Evolutionary conservation across 2,113 vertebrate species (phyloP).

Genomic region (Oxyura jamaicensis): DNA sequence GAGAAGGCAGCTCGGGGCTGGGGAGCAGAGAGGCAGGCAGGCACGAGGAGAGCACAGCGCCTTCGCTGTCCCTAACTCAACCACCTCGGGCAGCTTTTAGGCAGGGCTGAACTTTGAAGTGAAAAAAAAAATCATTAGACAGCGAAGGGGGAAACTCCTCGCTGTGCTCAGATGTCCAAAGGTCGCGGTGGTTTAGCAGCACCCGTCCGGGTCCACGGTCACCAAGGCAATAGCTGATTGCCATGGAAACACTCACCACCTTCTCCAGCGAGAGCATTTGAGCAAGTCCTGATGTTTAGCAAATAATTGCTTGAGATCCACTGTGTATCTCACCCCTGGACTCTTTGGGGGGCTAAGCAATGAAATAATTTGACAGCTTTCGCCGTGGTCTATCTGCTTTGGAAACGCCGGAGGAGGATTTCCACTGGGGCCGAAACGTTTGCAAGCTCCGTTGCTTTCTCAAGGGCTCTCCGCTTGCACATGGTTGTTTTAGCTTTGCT

Average conservation of each 20-base stretch:
- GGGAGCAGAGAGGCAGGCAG: neutral
- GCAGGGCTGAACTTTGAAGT: neutral
- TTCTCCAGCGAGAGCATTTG: neutral
- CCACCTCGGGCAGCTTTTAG: neutral
- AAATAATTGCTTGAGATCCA: neutral
- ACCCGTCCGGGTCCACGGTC: neutral
- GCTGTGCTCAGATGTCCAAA: neutral
- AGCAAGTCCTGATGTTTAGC: neutral
- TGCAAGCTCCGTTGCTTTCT: neutral
- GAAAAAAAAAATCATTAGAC: neutral
- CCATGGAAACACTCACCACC: constrained; percentile 46
- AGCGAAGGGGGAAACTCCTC: neutral
- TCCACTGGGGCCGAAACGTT: neutral
- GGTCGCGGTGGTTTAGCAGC: neutral
- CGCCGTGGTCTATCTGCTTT: accelerated
- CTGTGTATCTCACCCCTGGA: neutral
- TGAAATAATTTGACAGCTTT: neutral
- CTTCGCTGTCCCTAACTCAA: neutral
- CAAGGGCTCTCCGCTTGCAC: neutral
- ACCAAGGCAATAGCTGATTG: constrained; percentile 51
- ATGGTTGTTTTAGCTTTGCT: neutral
- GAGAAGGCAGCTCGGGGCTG: neutral
- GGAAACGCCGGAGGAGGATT: neutral
- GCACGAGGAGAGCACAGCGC: neutral
- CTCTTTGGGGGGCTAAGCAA: neutral